Evolutionary conservation across 2,113 vertebrate species (phyloP).

Genomic region (Chamaetylas fuelleborni): DNA sequence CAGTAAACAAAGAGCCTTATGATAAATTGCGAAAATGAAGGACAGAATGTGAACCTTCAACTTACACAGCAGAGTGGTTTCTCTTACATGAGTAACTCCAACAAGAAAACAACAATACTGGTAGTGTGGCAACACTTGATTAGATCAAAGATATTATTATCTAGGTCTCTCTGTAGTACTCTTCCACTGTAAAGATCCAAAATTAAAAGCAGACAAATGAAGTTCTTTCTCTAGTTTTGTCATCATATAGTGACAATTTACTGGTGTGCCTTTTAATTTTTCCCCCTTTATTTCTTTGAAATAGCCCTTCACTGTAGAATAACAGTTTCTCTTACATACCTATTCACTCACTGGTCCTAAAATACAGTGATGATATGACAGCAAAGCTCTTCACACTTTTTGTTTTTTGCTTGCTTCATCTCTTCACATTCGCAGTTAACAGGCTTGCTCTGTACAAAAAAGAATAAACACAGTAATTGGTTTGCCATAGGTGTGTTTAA

Average conservation of each 20-base stretch:
- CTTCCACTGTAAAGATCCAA: neutral
- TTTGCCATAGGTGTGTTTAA: conserved; percentile 28
- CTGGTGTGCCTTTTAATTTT: neutral
- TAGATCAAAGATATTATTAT: neutral
- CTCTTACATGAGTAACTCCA: neutral
- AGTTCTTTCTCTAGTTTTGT: neutral
- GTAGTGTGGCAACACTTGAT: neutral
- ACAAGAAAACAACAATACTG: neutral
- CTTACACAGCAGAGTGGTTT: neutral
- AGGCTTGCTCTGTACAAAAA: neutral
- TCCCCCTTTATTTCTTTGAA: neutral
- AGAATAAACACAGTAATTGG: neutral
- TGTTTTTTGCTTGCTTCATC: neutral
- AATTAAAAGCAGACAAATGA: neutral
- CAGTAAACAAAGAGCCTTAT: neutral
- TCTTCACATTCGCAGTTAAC: neutral
- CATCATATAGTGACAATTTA: neutral
- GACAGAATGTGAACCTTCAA: neutral
- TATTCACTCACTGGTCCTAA: neutral
- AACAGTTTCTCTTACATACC: neutral
- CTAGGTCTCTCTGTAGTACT: neutral
- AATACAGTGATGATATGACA: neutral
- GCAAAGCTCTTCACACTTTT: neutral
- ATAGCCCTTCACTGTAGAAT: neutral
- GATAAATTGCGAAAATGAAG: neutral